These are phyloP conservation scores for Todiramphus saurophagus DNA, from an alignment of 2,113 vertebrate species.

Conservation along the genomic window DNA sequence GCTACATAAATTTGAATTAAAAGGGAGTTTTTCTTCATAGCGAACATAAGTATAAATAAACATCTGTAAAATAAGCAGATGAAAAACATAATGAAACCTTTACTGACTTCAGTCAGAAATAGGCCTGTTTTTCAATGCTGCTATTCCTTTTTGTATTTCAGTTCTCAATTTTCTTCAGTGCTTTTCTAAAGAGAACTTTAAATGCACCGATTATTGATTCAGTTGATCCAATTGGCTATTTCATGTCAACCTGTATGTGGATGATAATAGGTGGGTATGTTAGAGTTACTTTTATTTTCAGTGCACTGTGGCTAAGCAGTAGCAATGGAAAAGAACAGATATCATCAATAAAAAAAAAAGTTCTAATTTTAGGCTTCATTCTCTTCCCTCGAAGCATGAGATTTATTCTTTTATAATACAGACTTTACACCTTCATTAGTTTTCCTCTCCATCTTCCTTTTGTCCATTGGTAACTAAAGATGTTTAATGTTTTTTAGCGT, in stretches of 20 bases:
- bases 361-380: background rate
- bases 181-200: background rate
- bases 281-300: background rate
- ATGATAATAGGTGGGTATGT: background rate
- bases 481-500: background rate
- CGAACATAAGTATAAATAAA: background rate
- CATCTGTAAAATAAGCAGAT: background rate
- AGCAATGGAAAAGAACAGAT: background rate
- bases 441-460: background rate
- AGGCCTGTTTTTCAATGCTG: background rate
- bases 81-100: background rate
- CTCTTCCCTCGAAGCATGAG: background rate
- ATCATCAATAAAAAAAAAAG: background rate
- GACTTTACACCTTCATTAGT: background rate
- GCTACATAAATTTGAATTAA: background rate
- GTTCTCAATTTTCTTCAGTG: background rate
- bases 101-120: background rate
- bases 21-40: background rate
- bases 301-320: background rate
- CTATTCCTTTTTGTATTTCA: background rate
- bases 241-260: background rate
- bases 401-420: background rate
- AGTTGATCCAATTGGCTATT: background rate
- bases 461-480: background rate
- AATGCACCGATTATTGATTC: background rate